Percentiles rank a stretch among this genome's conserved stretches.
Conservation (phyloP, 2,888 invertebrate species). For the Salpingus planirostris region DNA sequence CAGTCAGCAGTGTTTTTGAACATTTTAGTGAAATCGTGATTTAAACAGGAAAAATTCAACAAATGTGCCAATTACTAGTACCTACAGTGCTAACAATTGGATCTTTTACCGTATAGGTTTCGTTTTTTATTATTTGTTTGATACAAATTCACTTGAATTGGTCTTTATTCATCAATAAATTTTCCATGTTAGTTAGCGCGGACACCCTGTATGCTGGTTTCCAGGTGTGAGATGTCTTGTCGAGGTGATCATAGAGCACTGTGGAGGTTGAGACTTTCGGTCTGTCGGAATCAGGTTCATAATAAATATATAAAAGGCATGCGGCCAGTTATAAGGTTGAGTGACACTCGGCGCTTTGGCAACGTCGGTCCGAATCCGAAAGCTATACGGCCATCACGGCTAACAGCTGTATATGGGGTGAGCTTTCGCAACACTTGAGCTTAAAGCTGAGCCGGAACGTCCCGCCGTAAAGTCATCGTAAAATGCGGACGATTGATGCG, state of each 20-base stretch:
- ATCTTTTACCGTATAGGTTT: no score
- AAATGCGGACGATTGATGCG: constrained; percentile 29
- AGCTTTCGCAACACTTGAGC: constrained; percentile 26
- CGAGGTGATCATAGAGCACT: constrained; percentile 6
- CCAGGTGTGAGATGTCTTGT: constrained; percentile 9
- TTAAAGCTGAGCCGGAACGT: constrained; percentile 16
- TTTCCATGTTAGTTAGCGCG: no score
- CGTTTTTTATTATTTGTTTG: no score
- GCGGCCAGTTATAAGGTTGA: constrained; percentile 25
- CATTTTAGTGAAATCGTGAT: no score
- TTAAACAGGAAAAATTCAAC: no score
- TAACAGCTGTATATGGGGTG: no score
- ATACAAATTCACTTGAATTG: no score
- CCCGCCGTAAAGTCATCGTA: constrained; percentile 29
- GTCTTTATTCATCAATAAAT: no score
- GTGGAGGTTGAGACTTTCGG: constrained; percentile 16
- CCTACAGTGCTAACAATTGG: no score
- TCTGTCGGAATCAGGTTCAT: constrained; percentile 23
- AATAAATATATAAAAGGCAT: constrained; percentile 25
- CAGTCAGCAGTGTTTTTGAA: no score
- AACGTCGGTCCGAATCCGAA: constrained; percentile 10
- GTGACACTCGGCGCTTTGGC: constrained; percentile 21
- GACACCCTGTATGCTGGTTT: neutral
- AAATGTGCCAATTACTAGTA: no score
- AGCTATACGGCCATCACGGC: no score